These are phyloP conservation scores for Chaenocephalus aceratus DNA, from an alignment of 2,113 vertebrate genomes.

Conservation along the genomic window DNA sequence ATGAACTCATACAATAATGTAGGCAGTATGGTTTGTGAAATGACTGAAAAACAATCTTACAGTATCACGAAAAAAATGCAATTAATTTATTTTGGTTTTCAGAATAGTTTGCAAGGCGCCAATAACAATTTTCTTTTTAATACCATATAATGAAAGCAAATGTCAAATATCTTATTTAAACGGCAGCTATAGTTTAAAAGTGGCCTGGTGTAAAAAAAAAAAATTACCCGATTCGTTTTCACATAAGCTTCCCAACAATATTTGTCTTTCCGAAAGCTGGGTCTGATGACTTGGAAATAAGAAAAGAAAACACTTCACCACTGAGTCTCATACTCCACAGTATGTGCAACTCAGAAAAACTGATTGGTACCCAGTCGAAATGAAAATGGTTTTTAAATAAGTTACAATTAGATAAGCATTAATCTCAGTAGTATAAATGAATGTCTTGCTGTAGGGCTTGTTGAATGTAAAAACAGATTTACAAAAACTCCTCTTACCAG, in stretches of 20 bases:
- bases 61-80: conserved; percentile 5
- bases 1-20: conserved; percentile 38
- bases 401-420: conserved; percentile 91
- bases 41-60: neutral
- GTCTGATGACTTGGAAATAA: conserved; percentile 24
- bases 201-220: conserved; percentile 20
- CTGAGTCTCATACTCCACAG: conserved; percentile 51
- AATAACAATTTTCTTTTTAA: conserved; percentile 39
- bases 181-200: conserved; percentile 21
- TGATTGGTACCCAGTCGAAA: conserved; percentile 87
- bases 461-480: conserved; percentile 90
- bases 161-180: conserved; percentile 42
- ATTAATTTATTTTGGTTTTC: conserved; percentile 17
- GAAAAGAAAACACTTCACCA: conserved; percentile 8
- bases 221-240: conserved; percentile 60
- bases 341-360: conserved; percentile 79
- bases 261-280: conserved; percentile 23
- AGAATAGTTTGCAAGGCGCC: conserved; percentile 23
- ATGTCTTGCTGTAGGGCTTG: conserved; percentile 89
- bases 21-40: conserved; percentile 2
- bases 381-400: conserved; percentile 91
- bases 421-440: conserved; percentile 89
- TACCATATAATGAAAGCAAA: conserved; percentile 46
- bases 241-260: conserved; percentile 20
- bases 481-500: conserved; percentile 87